These are phyloP conservation scores for Thumatha senex DNA, from an alignment of 2,888 invertebrate species.

Conservation along the genomic window DNA sequence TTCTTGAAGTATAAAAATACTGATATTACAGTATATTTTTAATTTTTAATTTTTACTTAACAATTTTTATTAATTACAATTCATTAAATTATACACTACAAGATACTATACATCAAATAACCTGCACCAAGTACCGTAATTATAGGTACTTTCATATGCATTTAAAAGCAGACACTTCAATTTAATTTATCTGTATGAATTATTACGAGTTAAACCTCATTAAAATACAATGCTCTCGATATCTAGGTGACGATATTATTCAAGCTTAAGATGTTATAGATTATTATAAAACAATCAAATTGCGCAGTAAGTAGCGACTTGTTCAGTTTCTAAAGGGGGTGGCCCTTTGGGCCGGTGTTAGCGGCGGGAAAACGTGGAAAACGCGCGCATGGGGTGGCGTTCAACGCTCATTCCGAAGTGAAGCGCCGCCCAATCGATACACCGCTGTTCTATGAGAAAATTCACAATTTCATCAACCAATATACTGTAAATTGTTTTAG, in stretches of 20 bases:
- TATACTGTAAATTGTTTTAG: slow-evolving; percentile 28
- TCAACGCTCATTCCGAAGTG: slow-evolving; percentile 64
- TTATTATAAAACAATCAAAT: slow-evolving; percentile 44
- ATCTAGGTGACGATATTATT: slow-evolving; percentile 19
- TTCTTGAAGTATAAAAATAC: too few species aligned
- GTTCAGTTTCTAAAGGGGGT: slow-evolving; percentile 31
- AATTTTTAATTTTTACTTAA: too few species aligned
- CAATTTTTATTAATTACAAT: too few species aligned
- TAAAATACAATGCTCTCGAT: too few species aligned
- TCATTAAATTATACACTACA: too few species aligned
- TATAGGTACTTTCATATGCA: too few species aligned
- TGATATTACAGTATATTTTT: too few species aligned
- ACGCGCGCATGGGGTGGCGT: slow-evolving; percentile 68
- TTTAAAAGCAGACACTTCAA: too few species aligned
- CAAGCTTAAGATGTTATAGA: slow-evolving; percentile 28
- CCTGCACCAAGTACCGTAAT: too few species aligned
- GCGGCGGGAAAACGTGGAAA: slow-evolving; percentile 75
- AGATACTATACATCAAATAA: too few species aligned
- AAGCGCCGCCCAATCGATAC: slow-evolving; percentile 77
- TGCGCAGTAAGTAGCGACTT: slow-evolving; percentile 38
- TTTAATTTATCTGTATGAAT: not conserved
- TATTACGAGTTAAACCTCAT: not conserved
- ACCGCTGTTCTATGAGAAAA: slow-evolving; percentile 46
- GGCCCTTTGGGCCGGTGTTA: slow-evolving; percentile 24
- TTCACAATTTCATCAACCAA: slow-evolving; percentile 30